Percentiles rank a stretch among this genome's conserved stretches.
These are phyloP conservation scores for Gambelia wislizenii DNA, from an alignment of 2,797 vertebrate genomes.

Conservation along the genomic window DNA sequence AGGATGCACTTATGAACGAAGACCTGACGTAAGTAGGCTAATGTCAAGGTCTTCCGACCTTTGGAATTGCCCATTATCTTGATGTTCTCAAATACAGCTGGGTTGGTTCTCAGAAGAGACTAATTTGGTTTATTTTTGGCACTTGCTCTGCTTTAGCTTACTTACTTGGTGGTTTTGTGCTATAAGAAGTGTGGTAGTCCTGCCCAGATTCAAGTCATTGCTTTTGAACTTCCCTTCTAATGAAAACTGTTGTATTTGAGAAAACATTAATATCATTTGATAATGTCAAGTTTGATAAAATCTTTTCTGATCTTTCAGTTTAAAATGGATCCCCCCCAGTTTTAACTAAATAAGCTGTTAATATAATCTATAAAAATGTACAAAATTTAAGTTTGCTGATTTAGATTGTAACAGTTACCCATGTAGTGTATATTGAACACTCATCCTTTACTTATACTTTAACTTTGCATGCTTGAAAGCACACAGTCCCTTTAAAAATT, in stretches of 20 bases:
- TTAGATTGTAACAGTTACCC: neutral
- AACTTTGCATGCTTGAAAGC: neutral
- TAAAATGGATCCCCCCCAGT: neutral
- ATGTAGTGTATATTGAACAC: neutral
- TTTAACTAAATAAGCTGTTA: neutral
- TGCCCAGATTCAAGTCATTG: neutral
- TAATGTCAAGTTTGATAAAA: neutral
- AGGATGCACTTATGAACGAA: slow-evolving; percentile 9
- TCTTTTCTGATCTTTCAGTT: neutral
- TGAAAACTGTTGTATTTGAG: neutral
- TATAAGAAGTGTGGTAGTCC: neutral
- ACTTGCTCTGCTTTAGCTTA: neutral
- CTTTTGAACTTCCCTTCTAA: neutral
- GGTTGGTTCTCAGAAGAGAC: slow-evolving; percentile 27
- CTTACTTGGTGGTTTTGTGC: slow-evolving; percentile 16
- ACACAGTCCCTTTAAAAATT: no score
- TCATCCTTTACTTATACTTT: neutral
- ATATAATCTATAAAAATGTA: neutral
- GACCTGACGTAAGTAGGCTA: slow-evolving; percentile 22
- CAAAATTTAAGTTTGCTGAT: neutral
- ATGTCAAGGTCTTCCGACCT: slow-evolving; percentile 34
- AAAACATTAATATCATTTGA: neutral
- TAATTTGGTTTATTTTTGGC: slow-evolving; percentile 39
- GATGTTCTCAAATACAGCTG: slow-evolving; percentile 30
- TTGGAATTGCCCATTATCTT: slow-evolving; percentile 38